Base-by-base conservation (phyloP, 2,797 vertebrate species). In the Pterois miles region DNA sequence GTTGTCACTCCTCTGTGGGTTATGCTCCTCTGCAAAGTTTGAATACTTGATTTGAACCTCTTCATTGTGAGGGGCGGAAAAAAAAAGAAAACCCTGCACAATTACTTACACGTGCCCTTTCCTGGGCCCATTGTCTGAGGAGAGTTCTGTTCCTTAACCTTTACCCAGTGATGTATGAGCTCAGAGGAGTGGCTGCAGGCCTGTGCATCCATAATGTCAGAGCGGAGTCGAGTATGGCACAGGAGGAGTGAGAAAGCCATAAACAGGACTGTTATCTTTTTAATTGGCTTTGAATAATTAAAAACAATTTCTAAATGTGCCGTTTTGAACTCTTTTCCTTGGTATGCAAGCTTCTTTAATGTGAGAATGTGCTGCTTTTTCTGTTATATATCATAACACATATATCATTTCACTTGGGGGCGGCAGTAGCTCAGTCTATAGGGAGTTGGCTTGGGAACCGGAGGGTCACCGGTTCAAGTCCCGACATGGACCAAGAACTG, bases 111-210 rank as follows among this genome's bases (percentile, higher is more conserved):
- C 31, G 73, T 88, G 90, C 86, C 88, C 88, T 93, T 92, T 92
- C 76, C 81, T 80, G 71, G 46, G 84, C 82, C 80, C 58, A 84
- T 83, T 86, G 88, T 92, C 83, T 86, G 80, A 81, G 74, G 63
- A 79, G 76, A 81, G 76, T 74, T 87, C 69, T 90, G 81, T 92
- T 92, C 80, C 85, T 84, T 94, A 93, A 95, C 93, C 90, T 93
- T 94, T 94, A 92, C 78, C 82, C 65, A 66, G 81, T 91, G 89
- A 94, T 91, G 78, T 86, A 91, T 86, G 88, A 88, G 89, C 71
- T 80, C 36, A 67, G 90, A 76, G 85, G 84, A 84, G 79, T 80
- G 80, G 83, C 87, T 91, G 73, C 80, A 72, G 84, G 86, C 80
- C 67, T 64, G 83, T 59, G 68, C 93, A 93, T 93, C 87, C 81